Evolutionary conservation across 2,888 invertebrate species (phyloP).

Genomic region (Rugalucina vietnamica): DNA sequence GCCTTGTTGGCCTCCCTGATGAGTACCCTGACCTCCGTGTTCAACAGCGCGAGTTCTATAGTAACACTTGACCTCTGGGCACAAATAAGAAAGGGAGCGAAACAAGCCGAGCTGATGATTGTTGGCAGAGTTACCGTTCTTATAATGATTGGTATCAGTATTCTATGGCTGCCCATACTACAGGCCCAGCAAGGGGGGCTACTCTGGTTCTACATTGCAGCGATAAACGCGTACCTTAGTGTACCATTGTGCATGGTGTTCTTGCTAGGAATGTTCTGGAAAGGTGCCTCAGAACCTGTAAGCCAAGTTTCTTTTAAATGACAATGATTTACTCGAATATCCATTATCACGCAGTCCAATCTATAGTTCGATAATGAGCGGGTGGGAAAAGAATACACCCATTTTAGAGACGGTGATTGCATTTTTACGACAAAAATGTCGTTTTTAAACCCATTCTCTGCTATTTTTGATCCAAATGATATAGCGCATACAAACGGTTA

Average conservation of each 20-base stretch:
- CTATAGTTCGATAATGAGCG: too few relatives aligned
- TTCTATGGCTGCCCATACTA: constrained; percentile 85
- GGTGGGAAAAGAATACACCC: too few relatives aligned
- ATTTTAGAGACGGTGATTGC: too few relatives aligned
- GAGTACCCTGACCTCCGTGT: constrained; percentile 86
- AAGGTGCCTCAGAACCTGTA: constrained; percentile 85
- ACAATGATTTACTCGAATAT: too few relatives aligned
- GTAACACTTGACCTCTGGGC: constrained; percentile 86
- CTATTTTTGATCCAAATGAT: too few relatives aligned
- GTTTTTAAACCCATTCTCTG: too few relatives aligned
- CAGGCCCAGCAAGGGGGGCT: constrained; percentile 83
- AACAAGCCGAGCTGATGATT: constrained; percentile 81
- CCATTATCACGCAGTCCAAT: too few relatives aligned
- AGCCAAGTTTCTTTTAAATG: too few relatives aligned
- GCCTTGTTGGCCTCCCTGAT: constrained; percentile 86
- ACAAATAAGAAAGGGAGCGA: constrained; percentile 75
- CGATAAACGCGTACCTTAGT: constrained; percentile 85
- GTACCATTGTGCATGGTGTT: constrained; percentile 86
- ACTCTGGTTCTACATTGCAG: constrained; percentile 86
- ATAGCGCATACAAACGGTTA: too few relatives aligned
- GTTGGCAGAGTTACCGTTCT: constrained; percentile 83
- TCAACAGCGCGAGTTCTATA: constrained; percentile 86
- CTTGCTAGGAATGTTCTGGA: constrained; percentile 85
- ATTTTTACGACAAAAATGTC: too few relatives aligned
- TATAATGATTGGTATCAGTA: constrained; percentile 79